These are phyloP conservation scores for Anoura caudifer DNA, from an alignment of 2,113 vertebrate genomes.

Conservation along the genomic window DNA sequence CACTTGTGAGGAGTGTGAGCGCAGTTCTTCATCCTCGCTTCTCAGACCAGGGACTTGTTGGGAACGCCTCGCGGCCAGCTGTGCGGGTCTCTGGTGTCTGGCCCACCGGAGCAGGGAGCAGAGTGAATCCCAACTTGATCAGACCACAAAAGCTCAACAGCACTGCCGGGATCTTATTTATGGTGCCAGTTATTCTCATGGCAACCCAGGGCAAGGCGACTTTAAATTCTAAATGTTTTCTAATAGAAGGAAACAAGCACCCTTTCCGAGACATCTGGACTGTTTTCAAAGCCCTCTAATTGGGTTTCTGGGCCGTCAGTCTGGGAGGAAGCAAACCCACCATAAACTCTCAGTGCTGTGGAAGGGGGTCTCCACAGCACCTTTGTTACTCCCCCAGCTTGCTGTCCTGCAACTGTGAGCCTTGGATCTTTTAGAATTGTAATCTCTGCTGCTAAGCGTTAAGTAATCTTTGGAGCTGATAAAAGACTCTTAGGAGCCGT, in stretches of 20 bases:
- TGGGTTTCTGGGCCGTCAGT: neutral
- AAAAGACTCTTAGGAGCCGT: neutral
- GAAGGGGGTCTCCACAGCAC: neutral
- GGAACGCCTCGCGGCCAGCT: neutral
- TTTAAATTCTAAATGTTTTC: slow-evolving; percentile 24
- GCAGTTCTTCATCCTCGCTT: fast-evolving
- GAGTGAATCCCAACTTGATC: neutral
- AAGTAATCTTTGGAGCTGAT: neutral
- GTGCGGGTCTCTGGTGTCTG: neutral
- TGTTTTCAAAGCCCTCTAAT: neutral
- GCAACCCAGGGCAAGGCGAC: neutral
- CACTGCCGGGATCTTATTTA: neutral
- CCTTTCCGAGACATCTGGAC: neutral
- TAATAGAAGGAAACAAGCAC: neutral
- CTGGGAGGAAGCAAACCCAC: neutral
- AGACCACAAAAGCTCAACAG: neutral
- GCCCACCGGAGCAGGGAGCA: neutral
- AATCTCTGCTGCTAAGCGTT: neutral
- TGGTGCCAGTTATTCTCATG: neutral
- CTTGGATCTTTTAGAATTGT: neutral
- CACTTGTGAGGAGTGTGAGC: neutral
- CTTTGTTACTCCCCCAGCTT: neutral
- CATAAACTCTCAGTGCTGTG: neutral
- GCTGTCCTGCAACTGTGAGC: neutral
- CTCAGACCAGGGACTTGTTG: neutral